Conservation (phyloP, 35 echinoderm and acorn worm genomes). For the Holothuria glaberrima region DNA sequence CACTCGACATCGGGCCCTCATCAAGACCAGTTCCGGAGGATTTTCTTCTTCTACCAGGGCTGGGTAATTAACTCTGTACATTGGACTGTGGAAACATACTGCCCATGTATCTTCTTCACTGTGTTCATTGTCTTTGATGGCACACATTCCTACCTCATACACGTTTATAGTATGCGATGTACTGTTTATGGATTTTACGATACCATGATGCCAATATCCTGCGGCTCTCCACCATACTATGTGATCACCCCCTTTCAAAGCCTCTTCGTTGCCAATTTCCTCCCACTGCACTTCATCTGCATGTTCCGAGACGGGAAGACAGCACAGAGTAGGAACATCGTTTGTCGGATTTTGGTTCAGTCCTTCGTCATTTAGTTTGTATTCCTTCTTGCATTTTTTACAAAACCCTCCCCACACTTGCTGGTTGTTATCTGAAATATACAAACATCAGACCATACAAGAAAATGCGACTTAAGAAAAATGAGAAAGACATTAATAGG, state of each 20-base stretch:
- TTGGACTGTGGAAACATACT: background rate
- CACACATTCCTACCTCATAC: background rate
- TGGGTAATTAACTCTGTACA: background rate
- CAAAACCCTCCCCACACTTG: too few relatives aligned
- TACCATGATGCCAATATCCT: background rate
- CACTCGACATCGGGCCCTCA: background rate
- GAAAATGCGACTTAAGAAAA: too few relatives aligned
- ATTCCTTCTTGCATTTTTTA: too few relatives aligned
- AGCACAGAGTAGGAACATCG: too few relatives aligned
- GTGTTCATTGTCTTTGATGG: background rate
- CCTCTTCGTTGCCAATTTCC: background rate
- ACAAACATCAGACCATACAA: too few relatives aligned
- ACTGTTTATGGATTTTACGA: background rate
- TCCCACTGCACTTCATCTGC: too few relatives aligned
- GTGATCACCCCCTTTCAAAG: background rate
- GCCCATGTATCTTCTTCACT: background rate
- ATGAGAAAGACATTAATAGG: too few relatives aligned
- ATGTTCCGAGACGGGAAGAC: too few relatives aligned
- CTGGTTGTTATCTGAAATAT: too few relatives aligned
- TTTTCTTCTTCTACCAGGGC: background rate
- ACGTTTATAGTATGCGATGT: background rate
- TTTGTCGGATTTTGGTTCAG: too few relatives aligned
- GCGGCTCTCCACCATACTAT: background rate
- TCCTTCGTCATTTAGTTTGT: too few relatives aligned
- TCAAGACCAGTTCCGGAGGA: conserved; percentile 3